A percentile compares a stretch with the other conserved stretches of the same genome.
Evolutionary conservation across 2,888 invertebrate species (phyloP).

Genomic region (Chrysolina haemoptera): DNA sequence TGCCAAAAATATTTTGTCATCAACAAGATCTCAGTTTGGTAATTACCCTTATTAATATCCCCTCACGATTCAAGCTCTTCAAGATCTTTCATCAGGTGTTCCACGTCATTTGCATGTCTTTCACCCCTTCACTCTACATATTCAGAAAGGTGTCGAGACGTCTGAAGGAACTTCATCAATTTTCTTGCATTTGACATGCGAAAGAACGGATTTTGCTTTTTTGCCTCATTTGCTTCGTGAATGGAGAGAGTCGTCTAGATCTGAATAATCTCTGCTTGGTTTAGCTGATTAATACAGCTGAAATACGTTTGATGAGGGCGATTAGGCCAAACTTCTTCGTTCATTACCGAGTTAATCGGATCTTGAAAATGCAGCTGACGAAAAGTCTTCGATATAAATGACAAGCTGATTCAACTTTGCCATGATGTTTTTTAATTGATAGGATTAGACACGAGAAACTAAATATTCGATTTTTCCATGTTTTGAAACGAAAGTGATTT

Average conservation of each 20-base stretch:
- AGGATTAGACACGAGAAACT: too few relatives aligned
- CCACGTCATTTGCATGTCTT: conserved; percentile 10
- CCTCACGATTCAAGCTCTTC: neutral
- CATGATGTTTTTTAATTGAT: too few relatives aligned
- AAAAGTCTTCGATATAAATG: neutral
- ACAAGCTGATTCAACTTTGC: neutral
- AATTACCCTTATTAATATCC: too few relatives aligned
- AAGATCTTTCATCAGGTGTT: neutral
- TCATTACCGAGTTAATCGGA: conserved; percentile 4
- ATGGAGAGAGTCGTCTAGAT: neutral
- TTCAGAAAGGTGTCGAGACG: neutral
- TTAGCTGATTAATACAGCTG: neutral
- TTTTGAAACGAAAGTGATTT: too few relatives aligned
- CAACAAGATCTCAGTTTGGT: too few relatives aligned
- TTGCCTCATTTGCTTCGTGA: neutral
- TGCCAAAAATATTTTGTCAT: too few relatives aligned
- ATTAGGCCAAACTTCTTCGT: neutral
- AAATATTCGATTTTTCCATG: too few relatives aligned
- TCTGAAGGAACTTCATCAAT: neutral
- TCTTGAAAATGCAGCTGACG: neutral
- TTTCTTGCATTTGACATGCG: conserved; percentile 5
- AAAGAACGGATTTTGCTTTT: neutral
- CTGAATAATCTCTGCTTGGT: conserved; percentile 3
- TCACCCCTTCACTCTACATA: neutral
- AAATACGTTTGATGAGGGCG: neutral